Evolutionary conservation across 2,888 invertebrate genomes (phyloP).

Genomic region (Dryobotodes eremita): DNA sequence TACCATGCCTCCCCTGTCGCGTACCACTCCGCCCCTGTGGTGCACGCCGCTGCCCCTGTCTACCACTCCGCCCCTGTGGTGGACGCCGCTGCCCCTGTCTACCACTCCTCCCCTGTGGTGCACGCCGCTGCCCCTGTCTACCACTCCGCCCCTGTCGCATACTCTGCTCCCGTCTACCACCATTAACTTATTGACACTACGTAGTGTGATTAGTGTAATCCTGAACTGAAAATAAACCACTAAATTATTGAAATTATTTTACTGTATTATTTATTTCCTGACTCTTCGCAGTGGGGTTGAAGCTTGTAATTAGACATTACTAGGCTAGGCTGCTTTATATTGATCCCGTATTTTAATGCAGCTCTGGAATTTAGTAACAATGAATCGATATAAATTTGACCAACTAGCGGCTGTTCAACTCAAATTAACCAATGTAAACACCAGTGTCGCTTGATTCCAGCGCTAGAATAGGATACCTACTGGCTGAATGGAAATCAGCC

Average conservation of each 20-base stretch:
- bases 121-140: constrained; percentile 23
- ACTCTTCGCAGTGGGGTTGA: not conserved
- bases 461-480: not conserved
- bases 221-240: constrained; percentile 47
- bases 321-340: not conserved
- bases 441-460: too few species aligned
- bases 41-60: constrained; percentile 15
- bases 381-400: not conserved
- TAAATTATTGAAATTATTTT: constrained; percentile 43
- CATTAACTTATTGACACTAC: constrained; percentile 65
- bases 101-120: constrained; percentile 68
- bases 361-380: not conserved
- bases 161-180: constrained; percentile 81
- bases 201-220: not conserved
- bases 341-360: not conserved
- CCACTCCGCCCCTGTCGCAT: constrained; percentile 45
- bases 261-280: constrained; percentile 12
- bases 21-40: constrained; percentile 46
- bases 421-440: not conserved
- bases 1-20: constrained; percentile 64
- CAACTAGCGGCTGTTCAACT: not conserved
- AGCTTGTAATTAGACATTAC: not conserved
- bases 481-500: not conserved
- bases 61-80: constrained; percentile 29
- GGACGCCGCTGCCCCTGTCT: constrained; percentile 25